A percentile compares a stretch with the other conserved stretches of the same genome.
These are phyloP conservation scores for Syngnathus floridae DNA, from an alignment of 2,113 vertebrate species.

Conservation along the genomic window DNA sequence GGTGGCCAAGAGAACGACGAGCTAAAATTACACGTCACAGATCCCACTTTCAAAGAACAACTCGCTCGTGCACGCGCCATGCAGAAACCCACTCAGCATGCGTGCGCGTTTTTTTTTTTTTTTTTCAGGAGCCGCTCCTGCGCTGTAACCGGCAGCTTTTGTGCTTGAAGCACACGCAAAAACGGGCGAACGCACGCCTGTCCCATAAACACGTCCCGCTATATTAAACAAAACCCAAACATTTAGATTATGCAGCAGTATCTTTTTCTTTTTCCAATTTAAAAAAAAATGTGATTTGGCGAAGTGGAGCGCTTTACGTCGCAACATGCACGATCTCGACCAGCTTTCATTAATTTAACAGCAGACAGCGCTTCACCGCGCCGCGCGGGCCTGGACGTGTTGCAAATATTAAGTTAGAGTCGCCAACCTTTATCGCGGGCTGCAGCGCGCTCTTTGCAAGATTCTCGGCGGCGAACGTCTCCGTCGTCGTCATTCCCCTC, in stretches of 20 bases:
- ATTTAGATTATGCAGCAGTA: not conserved
- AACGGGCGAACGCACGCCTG: not conserved
- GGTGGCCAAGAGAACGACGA: not conserved
- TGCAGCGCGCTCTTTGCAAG: slow-evolving; percentile 58
- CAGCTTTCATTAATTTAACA: slow-evolving; percentile 36
- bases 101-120: slow-evolving; percentile 2
- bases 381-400: slow-evolving; percentile 48
- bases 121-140: slow-evolving; percentile 33
- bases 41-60: not conserved
- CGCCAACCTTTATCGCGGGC: slow-evolving; percentile 54
- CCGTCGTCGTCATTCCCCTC: slow-evolving; percentile 48
- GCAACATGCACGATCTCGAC: slow-evolving; percentile 12
- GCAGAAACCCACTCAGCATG: slow-evolving; percentile 34
- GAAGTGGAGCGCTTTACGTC: slow-evolving; percentile 15
- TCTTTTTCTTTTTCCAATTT: not conserved
- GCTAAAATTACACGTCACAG: not conserved
- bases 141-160: slow-evolving; percentile 52
- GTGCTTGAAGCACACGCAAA: slow-evolving; percentile 41
- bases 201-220: not conserved
- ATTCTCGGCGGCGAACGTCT: slow-evolving; percentile 41
- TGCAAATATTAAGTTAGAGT: slow-evolving; percentile 54
- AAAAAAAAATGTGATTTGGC: not conserved
- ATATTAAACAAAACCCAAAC: slow-evolving; percentile 2
- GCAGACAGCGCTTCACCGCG: slow-evolving; percentile 5
- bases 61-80: slow-evolving; percentile 13